These are phyloP conservation scores for Chrysotoxum bicinctum DNA, from an alignment of 2,888 invertebrate genomes.

Conservation along the genomic window DNA sequence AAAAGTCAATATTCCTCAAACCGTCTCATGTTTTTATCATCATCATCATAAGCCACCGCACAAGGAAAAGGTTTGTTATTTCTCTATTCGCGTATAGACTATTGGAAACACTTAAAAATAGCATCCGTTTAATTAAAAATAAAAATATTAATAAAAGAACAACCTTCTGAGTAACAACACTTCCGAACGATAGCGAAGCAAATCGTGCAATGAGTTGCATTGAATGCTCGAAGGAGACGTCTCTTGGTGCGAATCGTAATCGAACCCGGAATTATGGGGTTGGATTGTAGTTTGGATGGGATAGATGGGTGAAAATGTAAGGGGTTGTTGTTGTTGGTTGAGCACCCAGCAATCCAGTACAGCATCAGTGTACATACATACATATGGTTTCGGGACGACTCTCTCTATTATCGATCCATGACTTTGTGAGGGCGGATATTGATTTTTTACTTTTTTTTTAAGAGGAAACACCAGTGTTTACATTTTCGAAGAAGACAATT, in stretches of 20 bases:
- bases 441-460: conserved; percentile 38
- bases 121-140: conserved; percentile 28
- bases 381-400: conserved; percentile 43
- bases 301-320: conserved; percentile 3
- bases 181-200: conserved; percentile 63
- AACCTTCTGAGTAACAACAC: conserved; percentile 41
- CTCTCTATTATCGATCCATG: conserved; percentile 60
- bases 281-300: neutral
- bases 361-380: conserved; percentile 46
- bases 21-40: neutral
- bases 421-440: conserved; percentile 63
- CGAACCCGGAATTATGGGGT: conserved; percentile 38
- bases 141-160: conserved; percentile 22
- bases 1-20: neutral
- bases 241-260: conserved; percentile 55
- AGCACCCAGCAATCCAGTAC: conserved; percentile 8
- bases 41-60: neutral
- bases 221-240: conserved; percentile 53
- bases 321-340: conserved; percentile 28
- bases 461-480: conserved; percentile 22
- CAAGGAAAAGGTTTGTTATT: neutral
- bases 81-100: neutral
- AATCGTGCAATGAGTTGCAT: conserved; percentile 68
- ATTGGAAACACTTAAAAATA: conserved; percentile 22
- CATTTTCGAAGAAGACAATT: conserved; percentile 17